phyloP scores from a whole-genome alignment of 1,140 invertebrate species.

The Neodiprion virginianus region DNA sequence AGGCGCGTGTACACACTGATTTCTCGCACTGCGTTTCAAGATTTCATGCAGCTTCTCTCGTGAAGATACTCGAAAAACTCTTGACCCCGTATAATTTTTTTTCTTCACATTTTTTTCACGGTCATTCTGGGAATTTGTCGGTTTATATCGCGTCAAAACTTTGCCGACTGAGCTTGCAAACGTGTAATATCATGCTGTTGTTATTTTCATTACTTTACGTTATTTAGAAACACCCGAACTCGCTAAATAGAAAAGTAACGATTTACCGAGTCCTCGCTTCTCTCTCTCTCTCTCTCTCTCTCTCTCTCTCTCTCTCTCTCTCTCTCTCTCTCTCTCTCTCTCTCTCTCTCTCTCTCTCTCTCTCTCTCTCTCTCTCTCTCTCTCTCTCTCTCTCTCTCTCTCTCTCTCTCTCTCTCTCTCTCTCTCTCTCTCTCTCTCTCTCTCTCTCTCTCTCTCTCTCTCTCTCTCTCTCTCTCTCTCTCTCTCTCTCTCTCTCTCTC shows the following conservation, averaged over 20 bases:
- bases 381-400: slow-evolving; percentile 8
- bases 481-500: slow-evolving; percentile 26
- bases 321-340: slow-evolving; percentile 10
- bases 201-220: too few relatives aligned
- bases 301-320: slow-evolving; percentile 9
- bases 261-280: slow-evolving; percentile 20
- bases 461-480: slow-evolving; percentile 25
- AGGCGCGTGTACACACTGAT: background rate
- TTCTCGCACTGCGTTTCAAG: background rate
- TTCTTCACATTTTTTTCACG: background rate
- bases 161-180: too few relatives aligned
- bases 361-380: slow-evolving; percentile 12
- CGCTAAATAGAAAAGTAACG: slow-evolving; percentile 7
- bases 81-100: background rate
- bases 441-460: slow-evolving; percentile 25
- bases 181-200: too few relatives aligned
- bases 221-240: too few relatives aligned
- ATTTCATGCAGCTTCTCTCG: background rate
- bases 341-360: slow-evolving; percentile 15
- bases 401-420: background rate
- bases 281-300: slow-evolving; percentile 25
- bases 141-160: too few relatives aligned
- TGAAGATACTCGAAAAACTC: background rate
- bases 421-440: slow-evolving; percentile 21
- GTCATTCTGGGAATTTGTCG: background rate